Evolutionary conservation across 2,888 invertebrate species (phyloP), one percentile per base, ranked within the genome.

Genomic region (Brachyptera putata): DNA sequence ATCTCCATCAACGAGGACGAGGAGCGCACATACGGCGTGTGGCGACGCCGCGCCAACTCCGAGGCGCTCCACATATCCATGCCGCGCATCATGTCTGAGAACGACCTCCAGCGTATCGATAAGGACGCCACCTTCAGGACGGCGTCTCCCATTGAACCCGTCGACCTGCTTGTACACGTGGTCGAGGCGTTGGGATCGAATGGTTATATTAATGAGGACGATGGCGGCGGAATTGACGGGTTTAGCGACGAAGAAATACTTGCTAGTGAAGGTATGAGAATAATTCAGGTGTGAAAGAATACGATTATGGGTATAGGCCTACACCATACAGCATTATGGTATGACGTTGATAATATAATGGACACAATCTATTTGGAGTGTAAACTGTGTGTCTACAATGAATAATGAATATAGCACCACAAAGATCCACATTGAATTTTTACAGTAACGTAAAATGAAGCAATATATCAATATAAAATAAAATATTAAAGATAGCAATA

Each of bases 91-190:
- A 3, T n/a, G 65, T 91, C 91, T 0, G 91, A 92, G 67, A 86
- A 87, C 0, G 90, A 91, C 73, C 76, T 92, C 46, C 80, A 84
- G 61, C 82, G 84, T 41, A 89, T 91, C 65, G 89, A 92, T 71
- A 86, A 86, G 68, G 85, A 85, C 66, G 85, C 84, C 63, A 91
- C 91, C 0, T 89, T 89, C 70, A 64, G 65, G 30, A 60, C 63
- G 13, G 61, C 65, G n/a, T 82, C 84, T 63, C 85, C 85, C 9
- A 81, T 89, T 0, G 85, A 88, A 68, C 89, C 89, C 5, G 86
- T 86, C 4, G 88, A 89, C 69, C 72, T 92, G 1, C 72, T 91
- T 58, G 85, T 88, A 0, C 83, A 87, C 71, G 84, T 92, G 43
- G 89, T 90, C 0, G 86, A 87, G 68, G 88, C 90, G 11, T 73